Base-by-base conservation (phyloP, 2,888 invertebrate species). In the Brachynemurus nebulosus region DNA sequence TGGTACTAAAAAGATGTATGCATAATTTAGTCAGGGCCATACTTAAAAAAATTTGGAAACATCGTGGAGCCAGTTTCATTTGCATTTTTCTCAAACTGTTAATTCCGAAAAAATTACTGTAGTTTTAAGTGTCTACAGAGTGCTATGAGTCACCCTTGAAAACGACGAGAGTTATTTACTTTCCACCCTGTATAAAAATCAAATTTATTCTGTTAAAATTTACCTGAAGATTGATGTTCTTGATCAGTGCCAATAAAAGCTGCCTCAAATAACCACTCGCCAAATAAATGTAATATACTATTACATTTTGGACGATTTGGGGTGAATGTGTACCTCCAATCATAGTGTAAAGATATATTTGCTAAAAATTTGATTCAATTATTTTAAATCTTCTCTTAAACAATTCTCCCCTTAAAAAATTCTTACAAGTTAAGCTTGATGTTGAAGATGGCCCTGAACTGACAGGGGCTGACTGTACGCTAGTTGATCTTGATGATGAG, bases 191-290 rank as follows among this genome's bases (percentile, higher is more conserved):
- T n/a, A n/a, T n/a, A n/a, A n/a, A n/a, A n/a, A n/a, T n/a, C n/a
- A n/a, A n/a, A 4, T 18, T n/a, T 11, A 2, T 2, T 1, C 14
- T 40, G 14, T 25, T 27, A 14, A 27, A 23, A 40, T 16, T 27
- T 18, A 40, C 40, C 19, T 12, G 40, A 16, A 3, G 17, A 27
- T 40, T 35, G 62, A 62, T 18, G 17, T 35, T 40, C 30, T 21
- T 43, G 41, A 44, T 80, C 80, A 37, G 85, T 86, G 3, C 91
- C 91, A 53, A 92, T 85, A 53, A 93, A 81, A 2, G 93, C 86
- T 4, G 93, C 93, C 63, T 96, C 95, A 61, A 95, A 93, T 50
- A 96, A 68, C 96, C 96, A 96, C 59, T 90, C 86, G 2, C 96
- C 95, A 64, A 95, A 93, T 52, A 96, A 70, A 64, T 96, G 93